Percentiles rank a stretch among this genome's conserved stretches.
These are phyloP conservation scores for Nixonia krombeini DNA, from an alignment of 1,140 invertebrate species.

Conservation along the genomic window DNA sequence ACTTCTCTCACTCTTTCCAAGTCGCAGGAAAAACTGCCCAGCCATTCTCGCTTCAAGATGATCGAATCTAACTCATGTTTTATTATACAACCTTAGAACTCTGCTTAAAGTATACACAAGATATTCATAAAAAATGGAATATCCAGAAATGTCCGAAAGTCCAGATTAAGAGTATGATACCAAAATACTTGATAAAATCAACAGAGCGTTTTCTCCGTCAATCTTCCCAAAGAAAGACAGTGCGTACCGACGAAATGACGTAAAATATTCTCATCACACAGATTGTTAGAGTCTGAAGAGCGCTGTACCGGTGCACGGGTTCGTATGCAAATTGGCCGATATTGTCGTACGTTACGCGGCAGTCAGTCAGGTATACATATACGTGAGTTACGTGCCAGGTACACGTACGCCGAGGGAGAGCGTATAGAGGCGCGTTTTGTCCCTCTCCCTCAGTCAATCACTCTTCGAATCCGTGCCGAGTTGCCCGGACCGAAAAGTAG, in stretches of 20 bases:
- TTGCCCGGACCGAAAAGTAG: slow-evolving; percentile 37
- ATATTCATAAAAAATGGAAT: no score
- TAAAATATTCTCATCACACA: not conserved
- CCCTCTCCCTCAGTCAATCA: slow-evolving; percentile 45
- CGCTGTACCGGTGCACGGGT: slow-evolving; percentile 32
- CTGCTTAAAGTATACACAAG: no score
- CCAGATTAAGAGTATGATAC: no score
- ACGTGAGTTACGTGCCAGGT: slow-evolving; percentile 10
- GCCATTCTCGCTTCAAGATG: no score
- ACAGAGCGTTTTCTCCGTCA: no score
- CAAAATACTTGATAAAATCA: no score
- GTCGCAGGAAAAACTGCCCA: no score
- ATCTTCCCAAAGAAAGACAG: no score
- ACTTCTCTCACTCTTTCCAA: no score
- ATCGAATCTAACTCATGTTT: no score
- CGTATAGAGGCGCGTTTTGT: slow-evolving; percentile 21
- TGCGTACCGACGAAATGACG: not conserved
- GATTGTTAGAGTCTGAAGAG: not conserved
- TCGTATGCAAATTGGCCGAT: slow-evolving; percentile 64
- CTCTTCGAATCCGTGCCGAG: slow-evolving; percentile 39
- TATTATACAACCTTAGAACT: no score
- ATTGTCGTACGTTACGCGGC: slow-evolving; percentile 60
- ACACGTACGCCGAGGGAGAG: slow-evolving; percentile 11
- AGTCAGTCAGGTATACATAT: slow-evolving; percentile 33
- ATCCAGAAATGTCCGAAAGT: no score